Percentiles rank a stretch among this genome's conserved stretches.
These are phyloP conservation scores for Thalpophila matura DNA, from an alignment of 2,888 invertebrate genomes.

Conservation along the genomic window DNA sequence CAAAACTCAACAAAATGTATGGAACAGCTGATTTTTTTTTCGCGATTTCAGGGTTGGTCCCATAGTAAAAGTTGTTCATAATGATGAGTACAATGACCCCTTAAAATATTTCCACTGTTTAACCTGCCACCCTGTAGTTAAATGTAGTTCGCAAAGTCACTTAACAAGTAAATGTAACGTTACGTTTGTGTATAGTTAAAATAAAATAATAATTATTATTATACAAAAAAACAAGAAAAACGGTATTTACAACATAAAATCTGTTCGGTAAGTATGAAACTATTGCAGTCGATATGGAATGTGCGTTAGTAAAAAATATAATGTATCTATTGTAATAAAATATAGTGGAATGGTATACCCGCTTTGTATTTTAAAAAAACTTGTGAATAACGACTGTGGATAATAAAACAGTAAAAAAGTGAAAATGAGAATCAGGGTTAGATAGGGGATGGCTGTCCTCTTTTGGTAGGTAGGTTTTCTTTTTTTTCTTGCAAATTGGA, in stretches of 20 bases:
- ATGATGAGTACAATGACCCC: too few species aligned
- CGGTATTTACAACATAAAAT: constrained; percentile 59
- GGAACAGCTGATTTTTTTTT: too few species aligned
- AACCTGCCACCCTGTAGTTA: too few species aligned
- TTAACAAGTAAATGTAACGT: constrained; percentile 48
- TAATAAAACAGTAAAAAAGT: constrained; percentile 12
- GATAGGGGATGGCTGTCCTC: constrained; percentile 40
- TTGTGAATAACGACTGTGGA: constrained; percentile 11
- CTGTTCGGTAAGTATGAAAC: constrained; percentile 73
- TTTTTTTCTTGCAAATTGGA: too few species aligned
- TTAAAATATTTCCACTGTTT: too few species aligned
- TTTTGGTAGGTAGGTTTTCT: too few species aligned
- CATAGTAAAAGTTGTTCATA: too few species aligned
- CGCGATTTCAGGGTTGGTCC: too few species aligned
- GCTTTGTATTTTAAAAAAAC: constrained; percentile 56
- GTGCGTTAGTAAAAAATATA: constrained; percentile 71
- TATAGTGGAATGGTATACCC: constrained; percentile 80
- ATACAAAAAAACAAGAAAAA: constrained; percentile 60
- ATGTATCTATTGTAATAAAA: constrained; percentile 66
- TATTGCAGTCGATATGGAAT: constrained; percentile 87
- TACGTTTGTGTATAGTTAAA: constrained; percentile 55
- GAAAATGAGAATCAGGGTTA: constrained; percentile 3
- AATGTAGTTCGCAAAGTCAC: constrained; percentile 36
- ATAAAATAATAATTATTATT: constrained; percentile 55
- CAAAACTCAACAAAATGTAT: too few species aligned